A percentile compares a stretch with the other conserved stretches of the same genome.
These are phyloP conservation scores for Malurus elegans DNA, from an alignment of 2,113 vertebrate genomes.

Conservation along the genomic window DNA sequence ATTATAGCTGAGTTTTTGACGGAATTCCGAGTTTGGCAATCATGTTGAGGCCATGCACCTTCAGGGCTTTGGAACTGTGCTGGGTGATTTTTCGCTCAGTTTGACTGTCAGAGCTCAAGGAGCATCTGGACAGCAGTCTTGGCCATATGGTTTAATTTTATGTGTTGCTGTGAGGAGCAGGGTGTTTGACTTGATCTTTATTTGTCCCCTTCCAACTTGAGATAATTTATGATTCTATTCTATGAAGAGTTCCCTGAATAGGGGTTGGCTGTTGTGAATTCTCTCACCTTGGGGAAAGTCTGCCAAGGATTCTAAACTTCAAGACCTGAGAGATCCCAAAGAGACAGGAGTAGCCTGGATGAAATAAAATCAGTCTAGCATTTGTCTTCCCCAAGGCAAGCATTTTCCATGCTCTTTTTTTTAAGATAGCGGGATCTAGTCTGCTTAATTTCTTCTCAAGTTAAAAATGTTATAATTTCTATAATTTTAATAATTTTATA, in stretches of 20 bases:
- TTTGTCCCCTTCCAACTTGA: background rate
- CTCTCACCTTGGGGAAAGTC: background rate
- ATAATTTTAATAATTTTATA: background rate
- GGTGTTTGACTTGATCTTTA: background rate
- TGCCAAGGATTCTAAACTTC: background rate
- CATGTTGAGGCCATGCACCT: background rate
- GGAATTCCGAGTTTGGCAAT: background rate
- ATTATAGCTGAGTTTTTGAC: background rate
- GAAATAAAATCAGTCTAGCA: background rate
- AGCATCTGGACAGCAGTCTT: accelerated
- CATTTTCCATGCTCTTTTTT: background rate
- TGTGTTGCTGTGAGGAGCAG: background rate
- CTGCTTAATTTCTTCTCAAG: background rate
- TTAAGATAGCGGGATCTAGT: background rate
- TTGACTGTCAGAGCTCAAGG: background rate
- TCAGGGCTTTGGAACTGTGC: background rate
- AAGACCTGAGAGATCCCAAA: background rate
- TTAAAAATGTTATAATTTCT: accelerated
- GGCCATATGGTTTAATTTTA: background rate
- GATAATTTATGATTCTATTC: background rate
- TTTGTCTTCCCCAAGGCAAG: background rate
- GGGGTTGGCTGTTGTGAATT: background rate
- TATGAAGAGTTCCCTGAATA: background rate
- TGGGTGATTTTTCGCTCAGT: background rate
- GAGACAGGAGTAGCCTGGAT: background rate